Percentiles rank a stretch among this genome's conserved stretches.
Evolutionary conservation across 2,113 vertebrate genomes (phyloP).

Genomic region (Pao palembangensis): DNA sequence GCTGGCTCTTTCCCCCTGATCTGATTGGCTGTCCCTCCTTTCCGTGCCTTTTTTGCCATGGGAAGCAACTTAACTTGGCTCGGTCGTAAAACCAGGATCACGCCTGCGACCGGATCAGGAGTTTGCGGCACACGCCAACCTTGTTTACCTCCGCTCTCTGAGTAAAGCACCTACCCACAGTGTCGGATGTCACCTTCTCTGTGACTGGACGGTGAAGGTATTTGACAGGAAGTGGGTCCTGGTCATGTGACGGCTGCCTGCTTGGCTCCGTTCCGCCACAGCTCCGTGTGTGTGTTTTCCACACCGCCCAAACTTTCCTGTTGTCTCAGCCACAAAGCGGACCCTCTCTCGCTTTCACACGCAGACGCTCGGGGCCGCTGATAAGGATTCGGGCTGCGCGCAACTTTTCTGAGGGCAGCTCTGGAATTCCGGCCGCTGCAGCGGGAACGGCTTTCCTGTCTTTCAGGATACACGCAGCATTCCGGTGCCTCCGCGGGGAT

Average conservation of each 20-base stretch:
- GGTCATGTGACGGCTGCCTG: slow-evolving; percentile 8
- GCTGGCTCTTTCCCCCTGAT: slow-evolving; percentile 46
- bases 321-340: slow-evolving; percentile 37
- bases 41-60: slow-evolving; percentile 36
- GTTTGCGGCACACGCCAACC: not conserved
- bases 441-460: slow-evolving; percentile 63
- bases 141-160: not conserved
- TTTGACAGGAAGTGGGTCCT: not conserved
- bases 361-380: slow-evolving; percentile 12
- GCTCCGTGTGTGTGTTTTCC: slow-evolving; percentile 32
- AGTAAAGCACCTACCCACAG: slow-evolving; percentile 1
- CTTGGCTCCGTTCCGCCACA: slow-evolving; percentile 42
- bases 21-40: slow-evolving; percentile 56
- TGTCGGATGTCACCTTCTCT: slow-evolving; percentile 7
- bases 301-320: slow-evolving; percentile 46
- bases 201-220: not conserved
- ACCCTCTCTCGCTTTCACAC: slow-evolving; percentile 17
- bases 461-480: slow-evolving; percentile 65
- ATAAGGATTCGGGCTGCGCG: too few relatives aligned
- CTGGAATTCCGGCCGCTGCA: slow-evolving; percentile 1
- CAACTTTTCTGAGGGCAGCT: not conserved
- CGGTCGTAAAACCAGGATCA: slow-evolving; percentile 37
- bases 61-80: slow-evolving; percentile 42
- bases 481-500: slow-evolving; percentile 58
- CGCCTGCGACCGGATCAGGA: slow-evolving; percentile 36